A percentile compares a stretch with the other conserved stretches of the same genome.
Conservation (phyloP, 2,797 vertebrate genomes). For the Peromyscus eremicus region DNA sequence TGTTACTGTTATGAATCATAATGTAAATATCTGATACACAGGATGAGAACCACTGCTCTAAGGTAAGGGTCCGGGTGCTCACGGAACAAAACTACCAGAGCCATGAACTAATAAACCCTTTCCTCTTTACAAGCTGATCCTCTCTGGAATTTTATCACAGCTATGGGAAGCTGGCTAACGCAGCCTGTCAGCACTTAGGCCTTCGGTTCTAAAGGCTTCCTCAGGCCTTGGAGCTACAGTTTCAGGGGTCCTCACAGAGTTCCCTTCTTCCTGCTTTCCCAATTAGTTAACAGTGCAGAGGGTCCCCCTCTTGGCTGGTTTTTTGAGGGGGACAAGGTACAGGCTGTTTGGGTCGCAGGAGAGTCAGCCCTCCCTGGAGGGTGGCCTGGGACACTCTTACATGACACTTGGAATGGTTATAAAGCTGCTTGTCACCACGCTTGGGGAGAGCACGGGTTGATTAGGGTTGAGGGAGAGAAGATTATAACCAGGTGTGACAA, state of each 20-base stretch:
- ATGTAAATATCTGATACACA: not conserved
- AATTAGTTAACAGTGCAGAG: not conserved
- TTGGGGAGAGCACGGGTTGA: not conserved
- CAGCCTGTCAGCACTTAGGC: not conserved
- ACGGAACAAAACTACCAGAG: not conserved
- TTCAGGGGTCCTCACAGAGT: not conserved
- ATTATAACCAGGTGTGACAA: not conserved
- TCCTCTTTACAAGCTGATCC: rapidly evolving
- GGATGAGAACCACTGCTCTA: not conserved
- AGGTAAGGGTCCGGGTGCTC: not conserved
- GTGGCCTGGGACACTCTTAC: rapidly evolving
- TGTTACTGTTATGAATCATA: not conserved
- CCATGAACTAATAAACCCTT: not conserved
- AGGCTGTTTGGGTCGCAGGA: not conserved
- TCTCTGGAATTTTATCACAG: not conserved
- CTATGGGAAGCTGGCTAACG: not conserved
- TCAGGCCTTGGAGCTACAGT: not conserved
- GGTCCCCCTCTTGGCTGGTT: not conserved
- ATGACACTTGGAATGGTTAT: not conserved
- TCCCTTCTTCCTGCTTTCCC: not conserved
- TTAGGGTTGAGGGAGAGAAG: not conserved
- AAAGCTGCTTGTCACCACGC: not conserved
- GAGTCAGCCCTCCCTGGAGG: not conserved
- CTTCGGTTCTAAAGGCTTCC: not conserved
- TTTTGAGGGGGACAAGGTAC: not conserved